A percentile compares a stretch with the other conserved stretches of the same genome.
Evolutionary conservation across 2,797 vertebrate species (phyloP).

Genomic region (Acipenser ruthenus): DNA sequence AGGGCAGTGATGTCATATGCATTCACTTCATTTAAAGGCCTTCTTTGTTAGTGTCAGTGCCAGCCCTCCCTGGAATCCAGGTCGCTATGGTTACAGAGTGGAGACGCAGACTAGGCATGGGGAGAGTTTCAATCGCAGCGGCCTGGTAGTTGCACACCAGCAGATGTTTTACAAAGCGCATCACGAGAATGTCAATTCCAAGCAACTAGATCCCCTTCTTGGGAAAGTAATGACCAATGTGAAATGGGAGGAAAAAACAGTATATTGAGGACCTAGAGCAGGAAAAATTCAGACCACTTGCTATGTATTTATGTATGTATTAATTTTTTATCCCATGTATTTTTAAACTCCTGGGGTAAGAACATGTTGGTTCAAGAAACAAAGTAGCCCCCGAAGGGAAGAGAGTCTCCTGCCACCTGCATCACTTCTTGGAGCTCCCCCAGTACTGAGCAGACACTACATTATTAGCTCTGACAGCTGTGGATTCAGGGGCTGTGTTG

Average conservation of each 20-base stretch:
- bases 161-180: slow-evolving; percentile 6
- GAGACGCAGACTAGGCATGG: slow-evolving; percentile 42
- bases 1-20: slow-evolving; percentile 37
- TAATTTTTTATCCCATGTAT: neutral
- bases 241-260: no score
- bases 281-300: neutral
- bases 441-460: no score
- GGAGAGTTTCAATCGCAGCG: slow-evolving; percentile 32
- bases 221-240: no score
- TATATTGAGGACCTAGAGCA: neutral
- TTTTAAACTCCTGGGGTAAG: no score
- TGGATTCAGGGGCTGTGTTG: no score
- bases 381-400: no score
- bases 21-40: slow-evolving; percentile 35
- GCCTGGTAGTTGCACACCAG: slow-evolving; percentile 40
- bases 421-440: no score
- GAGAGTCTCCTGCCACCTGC: no score
- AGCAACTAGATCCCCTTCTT: no score
- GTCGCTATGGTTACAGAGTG: slow-evolving; percentile 49
- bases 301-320: neutral
- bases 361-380: no score
- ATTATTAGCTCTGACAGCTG: no score
- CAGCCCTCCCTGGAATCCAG: slow-evolving; percentile 34
- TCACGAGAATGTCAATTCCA: neutral
- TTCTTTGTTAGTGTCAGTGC: slow-evolving; percentile 42